Base-by-base conservation (phyloP, 2,888 invertebrate genomes). In the Mesopsocus fuscifrons region DNA sequence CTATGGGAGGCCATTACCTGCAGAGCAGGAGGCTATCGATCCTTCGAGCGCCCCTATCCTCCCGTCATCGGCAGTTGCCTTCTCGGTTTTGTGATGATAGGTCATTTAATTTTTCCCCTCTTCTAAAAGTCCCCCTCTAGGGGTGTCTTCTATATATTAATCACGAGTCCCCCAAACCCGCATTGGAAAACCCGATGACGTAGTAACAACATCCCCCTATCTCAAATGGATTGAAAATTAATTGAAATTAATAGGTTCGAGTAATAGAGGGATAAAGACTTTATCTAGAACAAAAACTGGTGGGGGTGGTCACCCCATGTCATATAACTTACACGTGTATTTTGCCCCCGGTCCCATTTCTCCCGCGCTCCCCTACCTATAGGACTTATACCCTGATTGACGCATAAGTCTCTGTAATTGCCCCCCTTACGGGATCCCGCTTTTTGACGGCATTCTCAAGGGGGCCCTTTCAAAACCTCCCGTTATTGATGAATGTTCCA, bases 151-250 rank as follows among this genome's bases (percentile, higher is more conserved):
- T n/a, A n/a, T n/a, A n/a, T n/a, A n/a, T n/a, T n/a, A n/a, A n/a
- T n/a, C n/a, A n/a, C n/a, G n/a, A n/a, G n/a, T n/a, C n/a, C n/a
- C n/a, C n/a, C n/a, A n/a, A n/a, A n/a, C n/a, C n/a, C n/a, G n/a
- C n/a, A n/a, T n/a, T n/a, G n/a, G n/a, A n/a, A n/a, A n/a, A n/a
- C n/a, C n/a, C n/a, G n/a, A n/a, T n/a, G n/a, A n/a, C n/a, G n/a
- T n/a, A n/a, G n/a, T n/a, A n/a, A n/a, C n/a, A n/a, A n/a, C n/a
- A n/a, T n/a, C n/a, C n/a, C n/a, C n/a, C n/a, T n/a, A n/a, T n/a
- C n/a, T n/a, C 38, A 38, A 38, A 38, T 38, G 38, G 38, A 38
- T 38, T 38, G 38, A 38, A 38, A 38, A 38, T 38, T 38, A 38
- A 38, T 38, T 38, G 21, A 38, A 38, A 38, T 38, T 38, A 38